phyloP scores from a whole-genome alignment of 2,888 invertebrate species.

The Eueremaeus valkanovi region DNA sequence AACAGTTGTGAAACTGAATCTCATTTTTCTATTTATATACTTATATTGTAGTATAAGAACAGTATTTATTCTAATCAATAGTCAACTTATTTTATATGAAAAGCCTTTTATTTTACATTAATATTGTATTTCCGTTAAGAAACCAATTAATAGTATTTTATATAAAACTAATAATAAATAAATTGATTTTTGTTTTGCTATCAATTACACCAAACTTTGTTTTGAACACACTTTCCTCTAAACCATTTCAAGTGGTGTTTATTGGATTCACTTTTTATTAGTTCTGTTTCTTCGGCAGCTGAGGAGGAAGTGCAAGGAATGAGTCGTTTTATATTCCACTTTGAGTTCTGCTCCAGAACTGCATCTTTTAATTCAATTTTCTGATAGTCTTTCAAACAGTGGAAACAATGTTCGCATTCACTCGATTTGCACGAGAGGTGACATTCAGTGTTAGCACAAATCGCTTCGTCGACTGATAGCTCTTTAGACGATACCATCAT shows the following conservation, averaged over 20 bases:
- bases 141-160: background rate
- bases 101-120: no score
- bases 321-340: constrained; percentile 72
- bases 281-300: constrained; percentile 42
- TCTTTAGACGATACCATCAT: constrained; percentile 73
- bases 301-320: constrained; percentile 62
- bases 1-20: background rate
- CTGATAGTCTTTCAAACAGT: constrained; percentile 65
- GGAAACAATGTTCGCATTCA: constrained; percentile 71
- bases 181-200: background rate
- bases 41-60: background rate
- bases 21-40: background rate
- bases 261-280: constrained; percentile 55
- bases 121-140: no score
- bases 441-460: constrained; percentile 59
- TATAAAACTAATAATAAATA: background rate
- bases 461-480: constrained; percentile 67
- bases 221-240: constrained; percentile 77
- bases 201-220: constrained; percentile 68
- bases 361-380: constrained; percentile 63
- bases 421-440: constrained; percentile 60
- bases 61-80: background rate
- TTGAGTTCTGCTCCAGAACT: constrained; percentile 73
- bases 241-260: constrained; percentile 77
- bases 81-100: background rate